A percentile compares a stretch with the other conserved stretches of the same genome.
phyloP scores from a whole-genome alignment of 2,113 vertebrate species.

The Burhinus bistriatus region DNA sequence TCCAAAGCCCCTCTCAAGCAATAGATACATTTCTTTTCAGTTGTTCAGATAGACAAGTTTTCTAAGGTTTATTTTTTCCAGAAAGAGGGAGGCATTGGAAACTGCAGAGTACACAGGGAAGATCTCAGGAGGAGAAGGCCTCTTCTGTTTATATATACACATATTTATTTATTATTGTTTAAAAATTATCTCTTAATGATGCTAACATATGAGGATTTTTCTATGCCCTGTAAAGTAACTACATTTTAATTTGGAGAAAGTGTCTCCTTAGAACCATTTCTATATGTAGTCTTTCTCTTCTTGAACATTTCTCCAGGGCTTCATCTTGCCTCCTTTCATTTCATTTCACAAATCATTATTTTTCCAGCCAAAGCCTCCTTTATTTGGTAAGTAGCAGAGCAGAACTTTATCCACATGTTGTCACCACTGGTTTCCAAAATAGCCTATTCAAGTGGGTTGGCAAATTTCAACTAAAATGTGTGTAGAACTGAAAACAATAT shows the following conservation, averaged over 20 bases:
- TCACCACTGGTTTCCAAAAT: slow-evolving; percentile 52
- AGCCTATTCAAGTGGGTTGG: slow-evolving; percentile 47
- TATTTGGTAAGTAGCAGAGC: slow-evolving; percentile 50
- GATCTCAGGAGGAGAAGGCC: background rate
- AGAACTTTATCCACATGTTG: slow-evolving; percentile 60
- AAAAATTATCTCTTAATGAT: background rate
- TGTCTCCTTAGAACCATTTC: background rate
- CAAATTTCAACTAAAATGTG: slow-evolving; percentile 30
- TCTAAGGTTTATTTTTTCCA: background rate
- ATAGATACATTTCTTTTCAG: background rate
- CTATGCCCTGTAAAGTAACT: background rate
- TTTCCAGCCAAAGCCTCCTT: slow-evolving; percentile 37
- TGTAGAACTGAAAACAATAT: slow-evolving; percentile 58
- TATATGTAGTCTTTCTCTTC: background rate
- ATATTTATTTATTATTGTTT: background rate
- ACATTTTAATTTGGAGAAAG: background rate
- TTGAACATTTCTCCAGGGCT: background rate
- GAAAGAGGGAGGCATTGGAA: background rate
- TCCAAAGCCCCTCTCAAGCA: background rate
- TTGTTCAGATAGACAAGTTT: background rate
- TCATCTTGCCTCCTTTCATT: slow-evolving; percentile 1
- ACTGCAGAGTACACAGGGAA: background rate
- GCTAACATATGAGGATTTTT: background rate
- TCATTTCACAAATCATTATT: background rate
- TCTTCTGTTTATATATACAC: background rate